phyloP scores from a whole-genome alignment of 64 coral and sea anemone genomes.

The Stichodactyla helianthus region DNA sequence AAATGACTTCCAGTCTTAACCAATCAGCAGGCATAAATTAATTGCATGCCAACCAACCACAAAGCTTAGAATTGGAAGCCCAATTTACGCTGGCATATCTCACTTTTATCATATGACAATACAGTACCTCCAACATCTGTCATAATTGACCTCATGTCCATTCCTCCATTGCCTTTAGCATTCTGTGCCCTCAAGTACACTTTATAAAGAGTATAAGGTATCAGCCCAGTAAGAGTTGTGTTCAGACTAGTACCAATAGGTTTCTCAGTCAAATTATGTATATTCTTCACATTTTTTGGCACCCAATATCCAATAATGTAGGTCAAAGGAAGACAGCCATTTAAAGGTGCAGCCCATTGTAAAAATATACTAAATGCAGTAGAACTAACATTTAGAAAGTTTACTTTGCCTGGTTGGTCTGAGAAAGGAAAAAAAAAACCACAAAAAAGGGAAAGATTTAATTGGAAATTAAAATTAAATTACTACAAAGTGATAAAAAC shows the following conservation, averaged over 20 bases:
- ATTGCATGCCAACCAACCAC: too few species aligned
- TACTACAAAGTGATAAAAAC: neutral
- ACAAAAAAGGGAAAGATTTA: neutral
- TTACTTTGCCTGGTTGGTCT: neutral
- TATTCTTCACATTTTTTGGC: neutral
- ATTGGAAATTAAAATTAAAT: neutral
- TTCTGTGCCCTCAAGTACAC: conserved; percentile 18
- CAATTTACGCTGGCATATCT: too few species aligned
- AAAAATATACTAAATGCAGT: neutral
- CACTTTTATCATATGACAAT: too few species aligned
- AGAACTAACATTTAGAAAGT: neutral
- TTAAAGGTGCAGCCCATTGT: neutral
- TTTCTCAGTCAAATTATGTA: neutral
- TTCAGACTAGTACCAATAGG: neutral
- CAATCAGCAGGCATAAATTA: too few species aligned
- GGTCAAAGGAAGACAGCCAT: neutral
- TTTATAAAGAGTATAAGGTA: conserved; percentile 23
- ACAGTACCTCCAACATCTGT: conserved; percentile 12
- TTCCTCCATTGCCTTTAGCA: neutral
- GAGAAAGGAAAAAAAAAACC: neutral
- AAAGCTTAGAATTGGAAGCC: too few species aligned
- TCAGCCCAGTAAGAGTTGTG: conserved; percentile 18
- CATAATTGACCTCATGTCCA: neutral
- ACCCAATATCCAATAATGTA: neutral
- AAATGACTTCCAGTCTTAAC: too few species aligned